These are phyloP conservation scores for Pyrrhia umbra DNA, from an alignment of 2,888 invertebrate genomes.

Conservation along the genomic window DNA sequence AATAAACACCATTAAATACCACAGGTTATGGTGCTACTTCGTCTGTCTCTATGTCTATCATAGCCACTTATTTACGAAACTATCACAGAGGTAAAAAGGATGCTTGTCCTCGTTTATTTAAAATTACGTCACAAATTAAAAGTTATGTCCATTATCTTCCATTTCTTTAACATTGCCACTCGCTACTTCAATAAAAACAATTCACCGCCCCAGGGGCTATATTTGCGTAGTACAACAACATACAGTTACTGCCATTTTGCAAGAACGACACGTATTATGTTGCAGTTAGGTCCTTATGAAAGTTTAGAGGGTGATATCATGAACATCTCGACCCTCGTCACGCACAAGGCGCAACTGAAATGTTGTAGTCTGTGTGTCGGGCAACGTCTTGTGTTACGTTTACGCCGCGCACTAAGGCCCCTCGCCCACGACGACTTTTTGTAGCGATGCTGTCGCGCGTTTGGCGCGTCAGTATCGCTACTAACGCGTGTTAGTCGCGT, in stretches of 20 bases:
- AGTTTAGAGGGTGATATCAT: conserved; percentile 64
- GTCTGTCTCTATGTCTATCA: background rate
- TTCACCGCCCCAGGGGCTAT: conserved; percentile 37
- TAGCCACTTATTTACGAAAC: background rate
- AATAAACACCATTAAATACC: background rate
- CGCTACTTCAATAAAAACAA: conserved; percentile 47
- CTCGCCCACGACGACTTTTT: too few species aligned
- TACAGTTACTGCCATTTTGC: conserved; percentile 43
- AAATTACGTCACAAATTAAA: conserved; percentile 17
- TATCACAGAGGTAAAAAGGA: background rate
- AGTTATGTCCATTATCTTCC: conserved; percentile 27
- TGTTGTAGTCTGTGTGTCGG: conserved; percentile 23
- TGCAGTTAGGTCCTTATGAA: conserved; percentile 58
- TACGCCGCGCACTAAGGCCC: too few species aligned
- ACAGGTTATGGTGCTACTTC: too few species aligned
- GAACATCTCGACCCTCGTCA: conserved; percentile 64
- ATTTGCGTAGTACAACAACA: conserved; percentile 35
- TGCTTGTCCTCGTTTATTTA: background rate
- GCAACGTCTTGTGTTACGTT: conserved; percentile 39
- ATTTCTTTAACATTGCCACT: conserved; percentile 36
- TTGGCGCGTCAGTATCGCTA: too few species aligned
- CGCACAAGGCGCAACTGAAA: conserved; percentile 58
- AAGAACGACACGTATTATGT: conserved; percentile 55
- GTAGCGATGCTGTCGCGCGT: too few species aligned
- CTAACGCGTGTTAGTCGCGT: too few species aligned